Conservation (phyloP, 2,797 vertebrate species). For the Pangasius sanitwongsei region DNA sequence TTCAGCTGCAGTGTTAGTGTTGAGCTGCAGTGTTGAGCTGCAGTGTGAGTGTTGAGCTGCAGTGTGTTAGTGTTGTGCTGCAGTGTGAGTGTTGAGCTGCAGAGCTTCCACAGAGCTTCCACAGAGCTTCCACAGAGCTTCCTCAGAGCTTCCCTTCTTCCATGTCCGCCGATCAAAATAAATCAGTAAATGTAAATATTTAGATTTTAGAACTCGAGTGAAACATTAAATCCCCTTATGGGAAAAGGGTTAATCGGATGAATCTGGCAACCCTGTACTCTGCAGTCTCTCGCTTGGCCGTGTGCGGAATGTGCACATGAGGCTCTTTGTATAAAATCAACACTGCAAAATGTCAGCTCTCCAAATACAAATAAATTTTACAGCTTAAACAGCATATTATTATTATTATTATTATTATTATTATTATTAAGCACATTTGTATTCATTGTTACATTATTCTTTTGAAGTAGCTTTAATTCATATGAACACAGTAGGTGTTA, state of each 20-base stretch:
- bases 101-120: no score
- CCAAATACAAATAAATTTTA: background rate
- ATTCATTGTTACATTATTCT: background rate
- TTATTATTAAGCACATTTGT: background rate
- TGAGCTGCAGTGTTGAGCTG: background rate
- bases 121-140: no score
- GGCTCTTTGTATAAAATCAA: constrained; percentile 3
- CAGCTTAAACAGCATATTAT: background rate
- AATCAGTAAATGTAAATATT: no score
- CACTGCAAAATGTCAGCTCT: background rate
- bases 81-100: background rate
- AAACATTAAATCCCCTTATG: no score
- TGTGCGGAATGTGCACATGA: constrained; percentile 11
- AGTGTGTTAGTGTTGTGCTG: background rate
- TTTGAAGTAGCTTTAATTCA: background rate
- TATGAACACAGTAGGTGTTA: background rate
- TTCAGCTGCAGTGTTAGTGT: background rate
- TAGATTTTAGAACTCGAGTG: background rate
- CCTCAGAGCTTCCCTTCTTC: no score
- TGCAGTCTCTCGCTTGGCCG: constrained; percentile 5
- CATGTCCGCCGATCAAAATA: no score
- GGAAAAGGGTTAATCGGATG: no score
- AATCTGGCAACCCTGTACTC: constrained; percentile 2
- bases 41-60: background rate
- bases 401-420: background rate